Base-by-base conservation (phyloP, 1,140 invertebrate species). In the Cylas formicarius region DNA sequence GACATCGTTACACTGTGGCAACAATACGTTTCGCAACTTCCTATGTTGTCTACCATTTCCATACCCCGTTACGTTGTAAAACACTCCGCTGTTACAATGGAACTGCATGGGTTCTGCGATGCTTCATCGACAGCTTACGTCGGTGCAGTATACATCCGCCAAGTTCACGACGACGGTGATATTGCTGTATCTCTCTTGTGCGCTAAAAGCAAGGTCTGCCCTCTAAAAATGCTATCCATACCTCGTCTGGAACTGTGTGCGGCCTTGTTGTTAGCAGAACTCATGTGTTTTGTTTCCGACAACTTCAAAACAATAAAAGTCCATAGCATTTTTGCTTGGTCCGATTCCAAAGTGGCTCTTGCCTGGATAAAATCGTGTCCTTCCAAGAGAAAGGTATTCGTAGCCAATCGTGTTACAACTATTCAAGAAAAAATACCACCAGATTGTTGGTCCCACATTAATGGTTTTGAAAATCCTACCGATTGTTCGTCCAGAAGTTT, bases 91-190 rank as follows among this genome's bases (percentile, higher is more conserved):
- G 13, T 7, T 7, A 9, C 4, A 18, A 46, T 35, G 7, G 21
- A 44, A 39, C 9, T 39, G 18, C 47, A 52, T 46, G 57, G 53
- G 0, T 67, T 66, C 47, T 49, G 47, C 9, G 66, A 66, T 36
- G 62, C 60, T 1, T 64, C 58, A 1, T 34, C 55, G 24, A 41
- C 32, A 2, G 62, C 52, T 4, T 66, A 57, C 40, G 57, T 50
- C 14, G 55, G 53, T 2, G 53, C 50, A 17, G 26, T 62, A 8
- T 66, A 65, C 47, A 16, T 57, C 1, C 48, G 54, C 41, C 33
- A 41, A 13, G 44, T 29, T 24, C 36, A 44, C 14, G 13, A 13
- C 13, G 24, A 31, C 13, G 33, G 38, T n/a, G 26, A 48, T 29
- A 37, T 27, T 11, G 18, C 20, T 7, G 27, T 46, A 2, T 26